Evolutionary conservation across 2,888 invertebrate species (phyloP), one percentile per base, ranked within the genome.

Genomic region (Heliconius sara): DNA sequence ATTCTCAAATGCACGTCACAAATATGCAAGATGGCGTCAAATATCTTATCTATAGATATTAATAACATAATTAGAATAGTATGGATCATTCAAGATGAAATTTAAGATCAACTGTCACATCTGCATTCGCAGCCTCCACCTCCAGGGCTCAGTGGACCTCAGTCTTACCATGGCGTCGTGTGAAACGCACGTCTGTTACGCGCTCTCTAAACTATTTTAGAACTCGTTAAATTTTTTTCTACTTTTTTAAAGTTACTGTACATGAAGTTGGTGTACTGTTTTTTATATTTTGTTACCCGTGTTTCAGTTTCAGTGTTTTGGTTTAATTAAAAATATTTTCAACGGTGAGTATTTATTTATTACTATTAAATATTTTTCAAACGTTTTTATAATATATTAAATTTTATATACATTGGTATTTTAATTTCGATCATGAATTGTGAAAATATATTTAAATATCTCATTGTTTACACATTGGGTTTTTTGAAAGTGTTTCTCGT

Each of bases 401-500:
- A 10, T 4, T 65, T 27, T 52, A 19, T 52, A 52, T 47, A 47
- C 16, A 47, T 52, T 52, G 16, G 1, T 47, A 27, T 27, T 16
- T 34, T 27, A 67, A 67, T 67, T 67, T 22, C 34, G 10, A 60
- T 60, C 10, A 3, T 10, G 9, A 25, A 47, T 13, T 43, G 25
- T 39, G n/a, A 70, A 22, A 13, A n/a, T 25, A 25, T 70, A 43
- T 43, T 70, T 25, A 70, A 70, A 25, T 66, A 30, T 60, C 65
- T 57, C 43, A 57, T 27, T 60, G 60, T 9, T 13, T 10, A 39
- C 52, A 74, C 78, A 74, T 74, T 74, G 60, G 67, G 27, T 57
- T 78, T 47, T 67, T 57, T 16, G 57, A 79, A 79, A 68, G 75
- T 75, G 30, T 70, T 79, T 79, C 79, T 68, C 60, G 68, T 79